Conservation (phyloP, 2,113 vertebrate genomes). For the Benitochromis conjunctus region DNA sequence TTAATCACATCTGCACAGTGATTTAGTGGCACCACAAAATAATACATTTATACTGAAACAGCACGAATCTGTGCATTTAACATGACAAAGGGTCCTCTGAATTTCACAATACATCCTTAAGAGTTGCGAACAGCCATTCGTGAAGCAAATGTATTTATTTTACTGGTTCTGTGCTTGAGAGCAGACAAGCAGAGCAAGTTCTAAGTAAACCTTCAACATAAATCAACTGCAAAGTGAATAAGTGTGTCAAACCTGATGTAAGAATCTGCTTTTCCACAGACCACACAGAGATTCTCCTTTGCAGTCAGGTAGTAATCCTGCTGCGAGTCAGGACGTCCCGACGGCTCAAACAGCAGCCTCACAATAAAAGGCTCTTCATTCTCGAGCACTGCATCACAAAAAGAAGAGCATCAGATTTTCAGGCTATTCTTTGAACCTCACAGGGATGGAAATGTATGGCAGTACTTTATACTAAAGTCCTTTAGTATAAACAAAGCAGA, state of each 20-base stretch:
- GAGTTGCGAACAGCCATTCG: not conserved
- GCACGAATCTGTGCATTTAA: not conserved
- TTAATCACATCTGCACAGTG: not conserved
- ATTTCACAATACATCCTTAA: not conserved
- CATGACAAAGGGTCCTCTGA: not conserved
- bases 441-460: not conserved
- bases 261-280: constrained; percentile 92
- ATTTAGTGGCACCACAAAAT: not conserved
- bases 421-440: not conserved
- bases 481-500: not conserved
- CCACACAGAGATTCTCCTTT: constrained; percentile 95
- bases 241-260: constrained; percentile 84
- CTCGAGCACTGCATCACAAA: constrained; percentile 77
- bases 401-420: not conserved
- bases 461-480: not conserved
- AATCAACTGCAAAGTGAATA: not conserved
- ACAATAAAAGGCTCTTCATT: constrained; percentile 91
- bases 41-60: not conserved
- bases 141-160: not conserved
- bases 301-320: constrained; percentile 94
- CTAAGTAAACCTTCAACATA: not conserved
- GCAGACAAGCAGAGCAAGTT: not conserved
- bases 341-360: constrained; percentile 90
- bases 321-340: constrained; percentile 91
- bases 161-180: not conserved